Evolutionary conservation across 1,140 invertebrate genomes (phyloP), one percentile per base, ranked within the genome.

Genomic region (Cotesia glomerata): DNA sequence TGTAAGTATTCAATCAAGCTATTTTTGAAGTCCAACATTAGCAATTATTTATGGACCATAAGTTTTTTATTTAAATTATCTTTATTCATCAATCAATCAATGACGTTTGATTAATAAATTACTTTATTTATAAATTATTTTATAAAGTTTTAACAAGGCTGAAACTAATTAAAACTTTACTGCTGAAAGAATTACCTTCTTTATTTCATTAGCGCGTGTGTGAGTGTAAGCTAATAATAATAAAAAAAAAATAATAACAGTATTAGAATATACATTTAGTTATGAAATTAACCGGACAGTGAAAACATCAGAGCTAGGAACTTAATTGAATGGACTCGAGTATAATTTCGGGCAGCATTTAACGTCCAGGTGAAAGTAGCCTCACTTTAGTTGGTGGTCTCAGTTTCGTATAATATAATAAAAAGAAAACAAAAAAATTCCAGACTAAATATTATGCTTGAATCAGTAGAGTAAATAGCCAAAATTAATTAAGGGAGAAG

Each of bases 361-460:
- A 67, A 36, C 45, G 14, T 35, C 1, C 51, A 62, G 16, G 59
- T 45, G 45, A 18, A 3, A 35, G 32, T 34, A 52, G n/a, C 26
- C 34, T 36, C 58, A 14, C 49, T 64, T 39, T 61, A 16, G n/a
- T 39, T 61, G 75, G 66, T 74, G 58, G 70, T 51, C 34, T 51
- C 26, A 69, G 71, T 71, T 76, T 70, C 7, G 39, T 45, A 45
- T 45, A 45, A 45, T 45, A 45, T 9, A 45, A 45, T 8, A 39
- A 39, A 9, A 26, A 39, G 9, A 39, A 8, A 39, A 39, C 5
- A 39, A 39, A 77, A 79, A 80, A 80, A 79, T 77, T 66, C 65
- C 56, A 69, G 71, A 45, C 77, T 75, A 78, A 81, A 81, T 81
- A 77, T 81, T 81, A 78, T 81, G 76, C 71, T 81, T 77, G 72